Conservation (phyloP, 1,140 invertebrate genomes). For the Dendrolimus kikuchii region DNA sequence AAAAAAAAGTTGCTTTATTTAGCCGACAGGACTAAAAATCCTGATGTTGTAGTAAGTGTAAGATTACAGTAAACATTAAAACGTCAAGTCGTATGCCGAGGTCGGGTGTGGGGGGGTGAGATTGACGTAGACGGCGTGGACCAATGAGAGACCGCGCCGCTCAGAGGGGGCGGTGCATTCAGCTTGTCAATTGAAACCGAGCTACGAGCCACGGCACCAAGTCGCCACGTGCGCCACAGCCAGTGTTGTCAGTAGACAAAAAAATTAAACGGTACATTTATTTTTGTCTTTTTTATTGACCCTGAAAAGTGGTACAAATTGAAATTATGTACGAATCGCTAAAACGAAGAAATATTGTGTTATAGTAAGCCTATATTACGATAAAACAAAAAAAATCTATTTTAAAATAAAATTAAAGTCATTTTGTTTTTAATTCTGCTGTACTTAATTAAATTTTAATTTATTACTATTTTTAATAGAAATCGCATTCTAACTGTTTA, state of each 20-base stretch:
- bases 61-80: constrained; percentile 57
- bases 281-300: too few species aligned
- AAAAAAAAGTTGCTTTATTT: not conserved
- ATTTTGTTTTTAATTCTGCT: too few species aligned
- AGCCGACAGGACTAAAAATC: not conserved
- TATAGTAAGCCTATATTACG: not conserved
- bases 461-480: too few species aligned
- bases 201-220: constrained; percentile 48
- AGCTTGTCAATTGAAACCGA: constrained; percentile 45
- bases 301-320: too few species aligned
- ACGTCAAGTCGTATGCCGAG: constrained; percentile 58
- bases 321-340: too few species aligned
- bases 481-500: too few species aligned
- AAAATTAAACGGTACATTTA: too few species aligned
- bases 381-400: too few species aligned
- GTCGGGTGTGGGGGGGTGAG: constrained; percentile 44
- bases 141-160: constrained; percentile 46
- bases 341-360: too few species aligned
- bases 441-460: too few species aligned
- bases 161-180: constrained; percentile 42
- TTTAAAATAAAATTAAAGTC: not conserved
- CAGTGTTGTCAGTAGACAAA: too few species aligned
- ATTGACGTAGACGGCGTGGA: constrained; percentile 49
- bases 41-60: constrained; percentile 2
- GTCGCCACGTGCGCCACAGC: constrained; percentile 36